phyloP scores from a whole-genome alignment of 2,797 vertebrate species.

The Thunnus albacares region DNA sequence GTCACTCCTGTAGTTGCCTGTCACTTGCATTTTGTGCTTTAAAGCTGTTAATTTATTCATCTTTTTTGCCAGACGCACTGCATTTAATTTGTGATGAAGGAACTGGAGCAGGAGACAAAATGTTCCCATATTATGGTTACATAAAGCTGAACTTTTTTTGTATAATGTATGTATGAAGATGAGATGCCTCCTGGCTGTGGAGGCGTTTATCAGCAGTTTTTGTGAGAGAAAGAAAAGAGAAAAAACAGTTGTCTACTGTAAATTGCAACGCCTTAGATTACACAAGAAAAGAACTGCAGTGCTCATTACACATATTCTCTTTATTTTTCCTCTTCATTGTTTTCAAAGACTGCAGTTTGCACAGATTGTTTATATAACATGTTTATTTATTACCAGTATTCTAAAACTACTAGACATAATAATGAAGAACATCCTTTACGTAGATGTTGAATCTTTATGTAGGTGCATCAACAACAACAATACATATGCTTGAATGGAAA shows the following conservation, averaged over 20 bases:
- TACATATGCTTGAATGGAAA: not conserved
- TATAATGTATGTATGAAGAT: conserved; percentile 56
- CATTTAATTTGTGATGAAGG: conserved; percentile 71
- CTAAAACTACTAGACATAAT: not conserved
- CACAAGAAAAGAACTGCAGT: conserved; percentile 17
- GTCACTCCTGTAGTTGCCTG: conserved; percentile 59
- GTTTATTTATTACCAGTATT: not conserved
- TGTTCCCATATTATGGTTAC: conserved; percentile 56
- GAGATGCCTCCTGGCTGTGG: conserved; percentile 56
- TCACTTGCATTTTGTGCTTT: conserved; percentile 62
- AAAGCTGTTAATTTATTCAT: conserved; percentile 71
- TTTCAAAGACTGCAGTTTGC: not conserved
- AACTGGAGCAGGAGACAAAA: conserved; percentile 64
- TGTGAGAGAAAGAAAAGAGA: not conserved
- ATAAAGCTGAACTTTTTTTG: conserved; percentile 41
- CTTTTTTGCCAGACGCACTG: conserved; percentile 58
- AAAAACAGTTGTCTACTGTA: conserved; percentile 30
- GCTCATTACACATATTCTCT: conserved; percentile 4
- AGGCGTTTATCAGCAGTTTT: conserved; percentile 55
- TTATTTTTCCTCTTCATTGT: not conserved
- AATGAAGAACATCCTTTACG: not conserved
- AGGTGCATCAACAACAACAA: not conserved
- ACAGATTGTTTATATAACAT: not conserved
- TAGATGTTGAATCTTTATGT: not conserved
- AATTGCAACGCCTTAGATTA: conserved; percentile 24